These are phyloP conservation scores for Sebastes glaucus DNA, from an alignment of 2,797 vertebrate species.

Conservation along the genomic window DNA sequence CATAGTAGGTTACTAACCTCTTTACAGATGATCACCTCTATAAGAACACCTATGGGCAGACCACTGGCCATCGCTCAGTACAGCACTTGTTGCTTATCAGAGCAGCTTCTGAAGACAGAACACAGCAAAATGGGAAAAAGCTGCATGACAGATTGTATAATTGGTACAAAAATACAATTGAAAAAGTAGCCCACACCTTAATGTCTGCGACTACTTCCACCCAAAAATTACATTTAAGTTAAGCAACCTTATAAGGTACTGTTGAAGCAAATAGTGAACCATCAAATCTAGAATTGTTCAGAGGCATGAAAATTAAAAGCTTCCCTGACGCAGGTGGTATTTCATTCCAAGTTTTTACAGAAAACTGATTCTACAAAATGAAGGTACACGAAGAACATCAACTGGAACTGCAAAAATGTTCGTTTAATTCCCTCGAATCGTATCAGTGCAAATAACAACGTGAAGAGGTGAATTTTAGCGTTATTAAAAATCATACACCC, in stretches of 20 bases:
- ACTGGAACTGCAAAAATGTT: slow-evolving; percentile 29
- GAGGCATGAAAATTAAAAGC: slow-evolving; percentile 53
- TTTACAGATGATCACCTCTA: not conserved
- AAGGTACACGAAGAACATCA: slow-evolving; percentile 43
- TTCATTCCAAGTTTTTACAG: slow-evolving; percentile 23
- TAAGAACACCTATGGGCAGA: not conserved
- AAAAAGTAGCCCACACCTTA: not conserved
- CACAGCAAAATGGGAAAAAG: not conserved
- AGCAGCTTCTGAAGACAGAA: not conserved
- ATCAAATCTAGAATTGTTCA: slow-evolving; percentile 43
- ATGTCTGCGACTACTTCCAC: not conserved
- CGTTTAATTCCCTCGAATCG: slow-evolving; percentile 32
- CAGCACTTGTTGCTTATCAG: not conserved
- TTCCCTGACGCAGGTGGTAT: slow-evolving; percentile 33
- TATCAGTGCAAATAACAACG: slow-evolving; percentile 55
- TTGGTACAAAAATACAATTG: not conserved
- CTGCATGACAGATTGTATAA: not conserved
- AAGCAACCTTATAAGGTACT: not conserved
- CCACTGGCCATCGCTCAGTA: not conserved
- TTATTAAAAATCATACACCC: slow-evolving; percentile 6
- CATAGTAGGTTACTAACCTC: not conserved
- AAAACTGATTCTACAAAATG: slow-evolving; percentile 37
- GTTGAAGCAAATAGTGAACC: slow-evolving; percentile 28
- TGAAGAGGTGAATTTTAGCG: slow-evolving; percentile 21
- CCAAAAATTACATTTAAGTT: not conserved